Base-by-base conservation (phyloP, 2,797 vertebrate genomes). In the Sebastes minor region DNA sequence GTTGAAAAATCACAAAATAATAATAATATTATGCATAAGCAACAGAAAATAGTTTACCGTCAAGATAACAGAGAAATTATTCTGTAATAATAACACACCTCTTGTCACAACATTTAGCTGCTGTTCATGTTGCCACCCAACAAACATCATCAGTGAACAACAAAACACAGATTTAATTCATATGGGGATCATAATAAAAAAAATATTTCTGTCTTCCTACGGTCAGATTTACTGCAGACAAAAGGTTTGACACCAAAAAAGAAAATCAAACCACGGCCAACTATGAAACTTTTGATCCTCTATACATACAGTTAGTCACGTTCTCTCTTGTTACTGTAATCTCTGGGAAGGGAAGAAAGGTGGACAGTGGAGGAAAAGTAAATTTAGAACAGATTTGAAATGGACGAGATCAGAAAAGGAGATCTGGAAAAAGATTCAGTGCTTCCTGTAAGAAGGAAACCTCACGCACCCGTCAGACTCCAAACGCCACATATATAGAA, bases 301-400 rank as follows among this genome's bases (percentile, higher is more conserved):
- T 46, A 8, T 35, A 23, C 22, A 35, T 20, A 9, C 20, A 32
- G 22, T 53, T 23, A 13, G 30, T 67, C 35, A 65, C 20, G 49
- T n/a, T 53, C 18, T 38, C 8, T 12, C n/a, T 22, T 52, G 8
- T 10, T 42, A 4, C 35, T 10, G 22, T 1, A 11, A 22, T 66
- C 27, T 35, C 49, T 56, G 13, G 32, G 33, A 35, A 59, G 22
- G 38, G 18, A 13, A 68, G 35, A 55, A 46, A 63, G 65, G 33
- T 49, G 18, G 52, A 69, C 46, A 53, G 56, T 33, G 1, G 22
- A 65, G 63, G 53, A 59, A 55, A 70, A 78, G 42, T n/a, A 52
- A 27, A 81, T 76, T 59, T 30, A 59, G n/a, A 78, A 69, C 70
- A 80, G 69, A 70, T 57, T 56, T 33, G 30, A 69, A 80, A 32